phyloP scores from a whole-genome alignment of 2,113 vertebrate species.

The Crypturellus undulatus region DNA sequence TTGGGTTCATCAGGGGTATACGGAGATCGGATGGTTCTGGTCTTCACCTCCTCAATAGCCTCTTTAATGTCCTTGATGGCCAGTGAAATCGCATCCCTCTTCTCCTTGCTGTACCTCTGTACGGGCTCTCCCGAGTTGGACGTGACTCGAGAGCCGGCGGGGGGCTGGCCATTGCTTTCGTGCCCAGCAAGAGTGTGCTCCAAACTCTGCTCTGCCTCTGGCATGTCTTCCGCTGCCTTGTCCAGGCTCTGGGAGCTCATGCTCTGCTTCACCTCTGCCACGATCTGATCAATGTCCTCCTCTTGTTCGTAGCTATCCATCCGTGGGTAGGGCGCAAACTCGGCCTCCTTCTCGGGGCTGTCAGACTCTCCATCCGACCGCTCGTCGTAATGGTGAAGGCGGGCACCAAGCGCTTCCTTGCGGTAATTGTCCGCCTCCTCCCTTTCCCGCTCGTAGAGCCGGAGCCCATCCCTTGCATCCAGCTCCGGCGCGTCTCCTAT shows the following conservation, averaged over 20 bases:
- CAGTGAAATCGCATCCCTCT: slow-evolving; percentile 93
- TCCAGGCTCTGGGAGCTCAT: slow-evolving; percentile 88
- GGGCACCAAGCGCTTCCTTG: slow-evolving; percentile 91
- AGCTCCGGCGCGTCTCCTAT: slow-evolving; percentile 85
- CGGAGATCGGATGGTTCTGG: slow-evolving; percentile 93
- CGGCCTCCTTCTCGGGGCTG: slow-evolving; percentile 95
- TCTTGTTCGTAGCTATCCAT: slow-evolving; percentile 95
- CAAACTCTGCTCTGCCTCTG: slow-evolving; percentile 81
- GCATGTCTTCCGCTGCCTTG: slow-evolving; percentile 81
- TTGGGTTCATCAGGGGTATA: slow-evolving; percentile 97
- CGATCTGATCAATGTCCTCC: slow-evolving; percentile 90
- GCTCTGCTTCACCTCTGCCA: slow-evolving; percentile 88
- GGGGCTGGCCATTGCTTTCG: slow-evolving; percentile 67
- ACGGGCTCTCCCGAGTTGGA: slow-evolving; percentile 73
- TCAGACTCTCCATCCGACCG: slow-evolving; percentile 95
- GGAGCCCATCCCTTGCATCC: slow-evolving; percentile 79
- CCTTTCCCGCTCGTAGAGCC: slow-evolving; percentile 82
- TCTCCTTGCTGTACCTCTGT: slow-evolving; percentile 87
- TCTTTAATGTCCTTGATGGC: slow-evolving; percentile 98
- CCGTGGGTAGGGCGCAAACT: slow-evolving; percentile 92
- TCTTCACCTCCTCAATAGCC: slow-evolving; percentile 98
- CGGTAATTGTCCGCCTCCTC: slow-evolving; percentile 84
- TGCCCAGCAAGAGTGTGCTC: slow-evolving; percentile 61
- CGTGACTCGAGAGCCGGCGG: slow-evolving; percentile 51
- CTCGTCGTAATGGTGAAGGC: slow-evolving; percentile 94